A percentile compares a stretch with the other conserved stretches of the same genome.
Evolutionary conservation across 2,113 vertebrate species (phyloP).

Genomic region (Pangasianodon gigas): DNA sequence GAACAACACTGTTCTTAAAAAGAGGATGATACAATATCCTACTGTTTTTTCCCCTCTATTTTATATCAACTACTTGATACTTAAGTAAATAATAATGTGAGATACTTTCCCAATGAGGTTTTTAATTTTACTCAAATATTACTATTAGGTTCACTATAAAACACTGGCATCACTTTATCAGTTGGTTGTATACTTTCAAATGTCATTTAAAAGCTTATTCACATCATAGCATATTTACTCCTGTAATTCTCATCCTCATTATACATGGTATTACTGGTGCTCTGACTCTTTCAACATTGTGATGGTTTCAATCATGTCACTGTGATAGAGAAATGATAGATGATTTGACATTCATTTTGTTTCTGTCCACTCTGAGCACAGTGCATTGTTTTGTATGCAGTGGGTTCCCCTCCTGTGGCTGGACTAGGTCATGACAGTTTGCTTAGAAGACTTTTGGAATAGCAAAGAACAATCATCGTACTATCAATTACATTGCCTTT

Average conservation of each 20-base stretch:
- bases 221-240: not conserved
- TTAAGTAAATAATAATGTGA: not conserved
- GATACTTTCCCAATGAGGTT: not conserved
- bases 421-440: slow-evolving; percentile 32
- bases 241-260: not conserved
- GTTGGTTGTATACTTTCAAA: not conserved
- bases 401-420: slow-evolving; percentile 36
- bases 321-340: not conserved
- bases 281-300: not conserved
- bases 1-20: not conserved
- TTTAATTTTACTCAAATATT: not conserved
- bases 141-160: not conserved
- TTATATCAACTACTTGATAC: not conserved
- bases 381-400: not conserved
- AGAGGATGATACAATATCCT: not conserved
- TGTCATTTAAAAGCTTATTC: not conserved
- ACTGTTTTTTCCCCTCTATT: not conserved
- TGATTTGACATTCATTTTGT: not conserved
- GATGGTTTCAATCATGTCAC: not conserved
- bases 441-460: not conserved
- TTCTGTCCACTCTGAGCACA: not conserved
- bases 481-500: not conserved
- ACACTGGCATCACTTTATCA: not conserved
- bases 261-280: not conserved
- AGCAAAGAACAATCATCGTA: not conserved